Percentiles rank a stretch among this genome's conserved stretches.
These are phyloP conservation scores for Acropora yongei DNA, from an alignment of 64 coral and sea anemone genomes.

Conservation along the genomic window DNA sequence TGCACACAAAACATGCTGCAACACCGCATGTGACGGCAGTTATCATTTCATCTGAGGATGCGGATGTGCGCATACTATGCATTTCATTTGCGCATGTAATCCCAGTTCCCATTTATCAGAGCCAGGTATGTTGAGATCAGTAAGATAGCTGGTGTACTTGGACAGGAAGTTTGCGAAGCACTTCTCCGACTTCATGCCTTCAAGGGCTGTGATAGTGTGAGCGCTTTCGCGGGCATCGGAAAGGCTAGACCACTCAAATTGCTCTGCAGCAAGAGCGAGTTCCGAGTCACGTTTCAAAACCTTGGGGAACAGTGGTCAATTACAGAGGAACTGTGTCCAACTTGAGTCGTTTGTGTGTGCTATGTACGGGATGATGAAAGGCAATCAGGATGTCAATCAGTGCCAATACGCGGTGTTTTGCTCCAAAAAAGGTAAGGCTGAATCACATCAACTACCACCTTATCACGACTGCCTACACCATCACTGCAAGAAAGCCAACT, in stretches of 20 bases:
- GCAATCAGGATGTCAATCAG: neutral
- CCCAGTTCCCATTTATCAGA: too few relatives aligned
- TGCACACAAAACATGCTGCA: too few relatives aligned
- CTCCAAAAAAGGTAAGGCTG: neutral
- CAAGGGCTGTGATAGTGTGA: too few relatives aligned
- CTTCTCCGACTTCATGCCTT: too few relatives aligned
- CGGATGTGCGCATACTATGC: neutral
- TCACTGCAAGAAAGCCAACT: conserved; percentile 7
- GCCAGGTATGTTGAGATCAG: too few relatives aligned
- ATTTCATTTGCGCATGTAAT: neutral
- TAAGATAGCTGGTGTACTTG: too few relatives aligned
- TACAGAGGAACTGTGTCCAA: neutral
- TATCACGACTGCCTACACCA: neutral
- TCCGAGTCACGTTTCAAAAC: neutral
- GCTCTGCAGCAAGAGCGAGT: neutral
- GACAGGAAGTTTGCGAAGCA: too few relatives aligned
- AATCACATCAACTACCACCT: conserved; percentile 46
- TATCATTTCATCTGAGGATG: neutral
- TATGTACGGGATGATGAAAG: neutral
- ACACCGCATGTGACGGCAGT: neutral
- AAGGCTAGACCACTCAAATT: conserved; percentile 27
- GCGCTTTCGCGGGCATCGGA: conserved; percentile 27
- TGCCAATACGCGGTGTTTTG: neutral
- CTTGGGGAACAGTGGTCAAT: neutral
- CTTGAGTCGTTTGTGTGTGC: neutral